These are phyloP conservation scores for Drosophila neotestacea DNA, from an alignment of 2,888 invertebrate genomes.

Conservation along the genomic window DNA sequence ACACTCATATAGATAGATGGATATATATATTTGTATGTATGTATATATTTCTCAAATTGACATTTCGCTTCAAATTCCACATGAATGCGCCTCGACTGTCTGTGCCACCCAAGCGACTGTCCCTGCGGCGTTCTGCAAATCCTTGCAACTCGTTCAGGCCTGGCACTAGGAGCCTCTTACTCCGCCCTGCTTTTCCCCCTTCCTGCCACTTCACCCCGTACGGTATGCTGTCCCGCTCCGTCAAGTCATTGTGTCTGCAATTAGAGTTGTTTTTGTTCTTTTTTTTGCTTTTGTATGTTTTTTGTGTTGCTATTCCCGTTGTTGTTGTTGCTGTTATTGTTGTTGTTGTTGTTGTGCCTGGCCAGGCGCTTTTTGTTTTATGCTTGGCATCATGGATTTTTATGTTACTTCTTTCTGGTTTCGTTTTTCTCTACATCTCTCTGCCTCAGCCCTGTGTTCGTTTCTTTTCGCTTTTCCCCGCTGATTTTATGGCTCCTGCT, in stretches of 20 bases:
- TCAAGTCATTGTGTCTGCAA: conserved; percentile 77
- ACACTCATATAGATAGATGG: conserved; percentile 16
- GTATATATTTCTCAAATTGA: conserved; percentile 73
- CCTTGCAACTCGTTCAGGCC: conserved; percentile 77
- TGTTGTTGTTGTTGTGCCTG: conserved; percentile 60
- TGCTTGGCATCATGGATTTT: conserved; percentile 77
- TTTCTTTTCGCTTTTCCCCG: conserved; percentile 65
- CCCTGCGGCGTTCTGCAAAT: conserved; percentile 76
- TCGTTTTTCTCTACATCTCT: conserved; percentile 44
- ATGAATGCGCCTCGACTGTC: conserved; percentile 74
- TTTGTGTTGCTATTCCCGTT: conserved; percentile 37
- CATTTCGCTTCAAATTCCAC: conserved; percentile 79
- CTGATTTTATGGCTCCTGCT: conserved; percentile 69
- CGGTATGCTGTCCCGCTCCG: conserved; percentile 33
- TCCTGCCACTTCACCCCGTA: conserved; percentile 2
- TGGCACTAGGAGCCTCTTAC: conserved; percentile 46
- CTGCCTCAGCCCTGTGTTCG: conserved; percentile 28
- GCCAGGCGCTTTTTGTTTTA: conserved; percentile 77
- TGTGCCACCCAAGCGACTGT: conserved; percentile 62
- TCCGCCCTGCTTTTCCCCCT: conserved; percentile 8
- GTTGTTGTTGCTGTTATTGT: conserved; percentile 25
- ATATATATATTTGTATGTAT: conserved; percentile 15
- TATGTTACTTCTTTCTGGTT: conserved; percentile 78
- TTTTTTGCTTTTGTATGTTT: conserved; percentile 56
- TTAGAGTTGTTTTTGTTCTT: conserved; percentile 79